Base-by-base conservation (phyloP, 1,140 invertebrate species). In the Bursaphelenchus mucronatus region DNA sequence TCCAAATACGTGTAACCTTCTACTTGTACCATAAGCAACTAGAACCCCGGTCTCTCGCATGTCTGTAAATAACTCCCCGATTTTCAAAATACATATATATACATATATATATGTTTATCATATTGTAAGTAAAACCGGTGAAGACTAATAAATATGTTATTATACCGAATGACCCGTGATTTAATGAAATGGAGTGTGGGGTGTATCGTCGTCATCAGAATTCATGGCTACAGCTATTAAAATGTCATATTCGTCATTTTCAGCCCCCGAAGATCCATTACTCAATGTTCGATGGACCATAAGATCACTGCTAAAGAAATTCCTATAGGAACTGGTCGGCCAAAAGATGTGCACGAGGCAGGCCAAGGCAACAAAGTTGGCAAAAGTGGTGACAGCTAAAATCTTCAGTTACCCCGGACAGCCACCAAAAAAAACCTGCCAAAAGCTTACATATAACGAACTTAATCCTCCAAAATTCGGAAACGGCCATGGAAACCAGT, bases 1-100 rank as follows among this genome's bases (percentile, higher is more conserved):
- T 69, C 79, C 17, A 80, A 81, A 71, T 80, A 80, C 66, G 78
- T 80, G 41, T 81, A 70, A 66, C 21, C 43, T 64, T 8, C 30
- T 30, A 30, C 30, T 52, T 30, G 30, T 30, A 30, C 30, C 30
- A 30, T 30, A 30, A 30, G 30, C 30, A 30, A 30, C 30, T 5
- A 30, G 30, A 30, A 30, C 30, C 30, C n/a, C 30, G 30, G 30
- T 30, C 30, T 30, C 30, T 30, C 30, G 30, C 5, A 30, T 30
- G 30, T 30, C 30, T 30, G 30, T 30, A 30, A 30, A 30, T 30
- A 30, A 30, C 1, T 1, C 30, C 30, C 30, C 30, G 30, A 30
- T 30, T 30, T 30, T 30, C 5, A 30, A 30, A 30, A 5, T 3
- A 5, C 5, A 30, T 30, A n/a, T n/a, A n/a, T n/a, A n/a, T 30